A percentile compares a stretch with the other conserved stretches of the same genome.
These are phyloP conservation scores for Dysmachus trigonus DNA, from an alignment of 2,888 invertebrate species.

Conservation along the genomic window DNA sequence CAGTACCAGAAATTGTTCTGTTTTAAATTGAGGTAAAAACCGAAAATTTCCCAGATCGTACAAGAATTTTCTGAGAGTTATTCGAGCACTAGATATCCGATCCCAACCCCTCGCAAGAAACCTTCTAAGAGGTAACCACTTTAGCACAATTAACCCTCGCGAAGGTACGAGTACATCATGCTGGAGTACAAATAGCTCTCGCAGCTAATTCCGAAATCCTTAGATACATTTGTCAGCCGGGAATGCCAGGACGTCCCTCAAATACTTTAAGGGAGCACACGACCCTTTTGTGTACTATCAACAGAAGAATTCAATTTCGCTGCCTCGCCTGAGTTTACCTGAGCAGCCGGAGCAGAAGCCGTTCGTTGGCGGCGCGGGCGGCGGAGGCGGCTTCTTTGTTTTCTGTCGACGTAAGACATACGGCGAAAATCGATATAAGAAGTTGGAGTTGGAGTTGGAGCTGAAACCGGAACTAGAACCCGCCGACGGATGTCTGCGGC, in stretches of 20 bases:
- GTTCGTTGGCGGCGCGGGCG: neutral
- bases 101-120: neutral
- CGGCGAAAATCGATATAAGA: neutral
- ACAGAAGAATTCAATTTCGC: slow-evolving; percentile 20
- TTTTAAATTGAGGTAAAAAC: neutral
- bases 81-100: neutral
- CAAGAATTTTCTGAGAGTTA: neutral
- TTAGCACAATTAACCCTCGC: neutral
- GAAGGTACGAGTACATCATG: neutral
- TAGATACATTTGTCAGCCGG: neutral
- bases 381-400: neutral
- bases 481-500: neutral
- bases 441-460: neutral
- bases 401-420: neutral
- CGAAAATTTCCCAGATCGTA: neutral
- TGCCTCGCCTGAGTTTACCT: neutral
- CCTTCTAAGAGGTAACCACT: neutral
- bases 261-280: neutral
- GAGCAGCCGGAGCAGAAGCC: neutral
- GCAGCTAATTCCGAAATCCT: neutral
- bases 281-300: neutral
- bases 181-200: neutral
- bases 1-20: neutral
- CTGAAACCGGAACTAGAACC: too few species aligned
- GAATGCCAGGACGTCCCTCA: neutral